Evolutionary conservation across 2,113 vertebrate species (phyloP).

Genomic region (Rattus rattus): DNA sequence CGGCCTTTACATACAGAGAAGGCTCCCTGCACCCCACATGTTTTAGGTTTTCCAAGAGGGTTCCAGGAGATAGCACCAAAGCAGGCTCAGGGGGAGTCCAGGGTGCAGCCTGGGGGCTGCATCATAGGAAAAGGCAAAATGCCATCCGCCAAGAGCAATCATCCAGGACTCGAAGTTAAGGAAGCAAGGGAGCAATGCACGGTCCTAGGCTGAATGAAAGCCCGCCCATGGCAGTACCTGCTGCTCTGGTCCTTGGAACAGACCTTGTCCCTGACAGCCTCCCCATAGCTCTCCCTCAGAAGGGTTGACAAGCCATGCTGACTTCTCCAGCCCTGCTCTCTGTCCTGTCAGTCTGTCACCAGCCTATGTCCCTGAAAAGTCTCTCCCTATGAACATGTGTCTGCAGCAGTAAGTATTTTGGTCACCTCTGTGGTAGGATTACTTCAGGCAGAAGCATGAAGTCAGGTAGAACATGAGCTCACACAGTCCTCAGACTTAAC

Average conservation of each 20-base stretch:
- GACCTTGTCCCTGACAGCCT: not conserved
- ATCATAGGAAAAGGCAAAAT: not conserved
- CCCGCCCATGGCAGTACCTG: not conserved
- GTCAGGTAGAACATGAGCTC: not conserved
- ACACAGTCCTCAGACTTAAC: not conserved
- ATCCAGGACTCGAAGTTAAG: not conserved
- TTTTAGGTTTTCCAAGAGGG: not conserved
- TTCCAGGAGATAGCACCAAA: not conserved
- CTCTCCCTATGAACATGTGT: slow-evolving; percentile 77
- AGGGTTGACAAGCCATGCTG: slow-evolving; percentile 55
- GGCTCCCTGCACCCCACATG: not conserved
- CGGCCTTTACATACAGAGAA: not conserved
- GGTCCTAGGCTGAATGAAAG: not conserved
- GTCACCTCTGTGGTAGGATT: not conserved
- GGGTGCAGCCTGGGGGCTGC: not conserved
- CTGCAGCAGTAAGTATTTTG: not conserved
- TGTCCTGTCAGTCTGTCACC: slow-evolving; percentile 50
- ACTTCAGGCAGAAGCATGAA: not conserved
- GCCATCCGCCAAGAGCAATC: not conserved
- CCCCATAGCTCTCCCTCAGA: not conserved
- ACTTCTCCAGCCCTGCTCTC: slow-evolving; percentile 59
- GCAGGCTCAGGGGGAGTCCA: not conserved
- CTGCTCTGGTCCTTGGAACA: not conserved
- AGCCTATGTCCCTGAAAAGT: slow-evolving; percentile 31
- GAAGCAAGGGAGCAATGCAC: not conserved